These are phyloP conservation scores for Apomyelois bistriatella DNA, from an alignment of 2,888 invertebrate genomes.

Conservation along the genomic window DNA sequence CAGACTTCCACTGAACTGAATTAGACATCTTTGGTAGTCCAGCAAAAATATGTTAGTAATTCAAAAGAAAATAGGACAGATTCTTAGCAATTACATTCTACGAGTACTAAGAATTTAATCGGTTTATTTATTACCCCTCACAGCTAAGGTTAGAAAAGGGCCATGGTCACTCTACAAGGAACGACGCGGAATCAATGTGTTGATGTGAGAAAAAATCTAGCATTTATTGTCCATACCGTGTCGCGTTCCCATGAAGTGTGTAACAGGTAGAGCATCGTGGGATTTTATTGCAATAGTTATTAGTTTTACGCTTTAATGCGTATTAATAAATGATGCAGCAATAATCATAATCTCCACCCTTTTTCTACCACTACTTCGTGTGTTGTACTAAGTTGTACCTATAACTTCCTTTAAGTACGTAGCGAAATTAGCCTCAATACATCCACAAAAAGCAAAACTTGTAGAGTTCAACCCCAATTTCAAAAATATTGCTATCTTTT, in stretches of 20 bases:
- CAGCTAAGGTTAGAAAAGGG: not conserved
- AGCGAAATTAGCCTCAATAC: no score
- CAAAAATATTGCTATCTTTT: no score
- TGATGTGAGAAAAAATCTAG: not conserved
- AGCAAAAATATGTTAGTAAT: not conserved
- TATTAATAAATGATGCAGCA: not conserved
- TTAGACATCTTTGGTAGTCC: no score
- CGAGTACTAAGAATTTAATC: not conserved
- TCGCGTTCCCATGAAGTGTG: conserved; percentile 8
- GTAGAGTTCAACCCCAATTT: no score
- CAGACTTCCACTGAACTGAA: no score
- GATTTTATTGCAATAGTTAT: conserved; percentile 5
- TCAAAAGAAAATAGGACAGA: not conserved
- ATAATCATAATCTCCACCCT: no score
- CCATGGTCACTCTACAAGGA: conserved; percentile 8
- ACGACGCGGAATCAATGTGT: conserved; percentile 3
- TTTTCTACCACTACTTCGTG: no score
- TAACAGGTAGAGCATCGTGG: conserved; percentile 1
- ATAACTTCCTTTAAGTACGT: no score
- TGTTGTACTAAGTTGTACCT: no score
- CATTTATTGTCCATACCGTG: not conserved
- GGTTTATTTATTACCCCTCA: not conserved
- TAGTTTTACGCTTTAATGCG: not conserved
- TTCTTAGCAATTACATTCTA: not conserved
- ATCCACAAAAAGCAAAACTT: no score